Conservation (phyloP, 2,113 vertebrate genomes). For the Ciconia stormi region DNA sequence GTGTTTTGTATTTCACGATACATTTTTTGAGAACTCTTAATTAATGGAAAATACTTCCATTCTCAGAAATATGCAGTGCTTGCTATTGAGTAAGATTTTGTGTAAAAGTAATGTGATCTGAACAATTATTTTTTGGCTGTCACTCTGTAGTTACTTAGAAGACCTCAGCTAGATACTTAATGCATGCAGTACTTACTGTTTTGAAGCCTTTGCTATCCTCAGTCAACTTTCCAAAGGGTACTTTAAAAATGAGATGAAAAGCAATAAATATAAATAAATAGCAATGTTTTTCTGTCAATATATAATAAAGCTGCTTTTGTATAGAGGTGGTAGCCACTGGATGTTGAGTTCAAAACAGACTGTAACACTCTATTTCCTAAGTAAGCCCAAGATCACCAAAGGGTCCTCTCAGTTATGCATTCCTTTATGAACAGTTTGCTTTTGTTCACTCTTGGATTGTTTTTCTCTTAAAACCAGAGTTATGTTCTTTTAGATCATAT, state of each 20-base stretch:
- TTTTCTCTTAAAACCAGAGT: not conserved
- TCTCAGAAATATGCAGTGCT: not conserved
- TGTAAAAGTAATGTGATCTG: not conserved
- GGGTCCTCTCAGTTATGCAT: not conserved
- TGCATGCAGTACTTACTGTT: not conserved
- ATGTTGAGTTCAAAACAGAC: not conserved
- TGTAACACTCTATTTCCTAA: not conserved
- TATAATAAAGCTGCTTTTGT: not conserved
- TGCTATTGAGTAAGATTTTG: not conserved
- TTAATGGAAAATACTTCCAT: slow-evolving; percentile 15
- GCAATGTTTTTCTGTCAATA: not conserved
- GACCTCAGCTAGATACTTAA: not conserved
- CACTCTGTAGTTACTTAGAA: not conserved
- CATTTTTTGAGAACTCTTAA: not conserved
- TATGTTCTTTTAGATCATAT: slow-evolving; percentile 12
- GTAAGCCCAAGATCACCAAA: not conserved
- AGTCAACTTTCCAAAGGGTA: not conserved
- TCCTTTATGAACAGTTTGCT: slow-evolving; percentile 6
- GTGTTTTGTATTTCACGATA: not conserved
- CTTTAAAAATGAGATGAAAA: not conserved
- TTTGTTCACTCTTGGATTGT: slow-evolving; percentile 10
- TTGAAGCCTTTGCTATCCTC: not conserved
- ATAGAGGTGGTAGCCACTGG: not conserved
- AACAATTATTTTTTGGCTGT: not conserved
- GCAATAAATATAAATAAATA: not conserved